Evolutionary conservation across 2,888 invertebrate genomes (phyloP), one percentile per base, ranked within the genome.

Genomic region (Mycalesis mineus): DNA sequence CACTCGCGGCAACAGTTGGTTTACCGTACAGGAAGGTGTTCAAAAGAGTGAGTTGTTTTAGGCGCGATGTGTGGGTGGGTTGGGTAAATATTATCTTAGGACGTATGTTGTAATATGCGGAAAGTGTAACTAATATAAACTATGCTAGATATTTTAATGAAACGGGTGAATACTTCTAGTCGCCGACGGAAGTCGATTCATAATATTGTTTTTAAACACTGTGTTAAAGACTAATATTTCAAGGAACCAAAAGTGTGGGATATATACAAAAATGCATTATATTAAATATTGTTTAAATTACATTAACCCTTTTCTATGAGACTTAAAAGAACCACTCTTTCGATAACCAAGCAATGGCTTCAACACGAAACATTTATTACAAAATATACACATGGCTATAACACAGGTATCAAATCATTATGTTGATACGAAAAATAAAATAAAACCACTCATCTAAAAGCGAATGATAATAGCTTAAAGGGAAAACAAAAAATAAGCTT

Each of bases 1-100:
- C 22, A 17, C 36, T 36, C 36, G 36, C 36, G 17, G 41, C 31
- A 37, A 37, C 49, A 49, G 36, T 17, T 40, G 22, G 51, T 51
- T 14, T 40, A 51, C 22, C 29, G 51, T 39, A 40, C 15, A 33
- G 11, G 36, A 9, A 51, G 41, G 29, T 41, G 28, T 13, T 41
- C 51, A 15, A 39, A n/a, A 13, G 31, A 5, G 9, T 8, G 8
- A 47, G 28, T 36, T 33, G 42, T 33, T 52, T 52, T 42, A n/a
- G 42, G 7, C 29, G 33, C n/a, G 17, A 41, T 8, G 33, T 33
- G 42, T 33, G 22, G 52, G 52, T 31, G 41, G 4, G 29, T 42
- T 41, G 22, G 33, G 41, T 52, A 42, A 52, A 52, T 52, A 52
- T 52, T 40, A 50, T 50, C 29, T 50, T 50, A 40, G 29, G 37